phyloP scores from a whole-genome alignment of 1,140 invertebrate species.

The Dinoponera quadriceps region DNA sequence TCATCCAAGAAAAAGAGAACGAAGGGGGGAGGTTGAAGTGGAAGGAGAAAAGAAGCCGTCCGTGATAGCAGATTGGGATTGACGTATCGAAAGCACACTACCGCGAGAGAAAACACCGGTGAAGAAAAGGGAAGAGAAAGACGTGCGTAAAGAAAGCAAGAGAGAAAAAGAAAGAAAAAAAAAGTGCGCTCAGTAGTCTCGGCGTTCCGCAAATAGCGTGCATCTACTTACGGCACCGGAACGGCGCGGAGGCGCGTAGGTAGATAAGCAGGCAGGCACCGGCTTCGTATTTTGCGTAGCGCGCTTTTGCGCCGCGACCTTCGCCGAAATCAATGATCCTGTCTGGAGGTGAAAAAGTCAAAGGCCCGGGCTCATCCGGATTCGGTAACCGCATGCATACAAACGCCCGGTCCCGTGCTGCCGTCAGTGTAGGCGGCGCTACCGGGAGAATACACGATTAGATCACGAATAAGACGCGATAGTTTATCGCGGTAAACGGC shows the following conservation, averaged over 20 bases:
- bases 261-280: too few species aligned
- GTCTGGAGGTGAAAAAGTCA: constrained; percentile 77
- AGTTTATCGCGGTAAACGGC: constrained; percentile 1
- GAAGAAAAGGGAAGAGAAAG: not conserved
- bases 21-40: not conserved
- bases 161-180: constrained; percentile 35
- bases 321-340: constrained; percentile 67
- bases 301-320: constrained; percentile 57
- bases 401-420: not conserved
- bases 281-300: constrained; percentile 24
- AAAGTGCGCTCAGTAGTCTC: constrained; percentile 27
- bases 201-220: constrained; percentile 31
- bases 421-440: constrained; percentile 28
- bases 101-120: not conserved
- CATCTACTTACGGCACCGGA: too few species aligned
- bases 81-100: not conserved
- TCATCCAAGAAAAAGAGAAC: not conserved
- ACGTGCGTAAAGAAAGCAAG: not conserved
- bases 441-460: constrained; percentile 55
- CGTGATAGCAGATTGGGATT: not conserved
- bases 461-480: constrained; percentile 58
- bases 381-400: constrained; percentile 62
- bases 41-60: not conserved
- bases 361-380: constrained; percentile 51
- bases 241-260: not conserved